Evolutionary conservation across 2,888 invertebrate species (phyloP).

Genomic region (Ptycholaimellus sp.): DNA sequence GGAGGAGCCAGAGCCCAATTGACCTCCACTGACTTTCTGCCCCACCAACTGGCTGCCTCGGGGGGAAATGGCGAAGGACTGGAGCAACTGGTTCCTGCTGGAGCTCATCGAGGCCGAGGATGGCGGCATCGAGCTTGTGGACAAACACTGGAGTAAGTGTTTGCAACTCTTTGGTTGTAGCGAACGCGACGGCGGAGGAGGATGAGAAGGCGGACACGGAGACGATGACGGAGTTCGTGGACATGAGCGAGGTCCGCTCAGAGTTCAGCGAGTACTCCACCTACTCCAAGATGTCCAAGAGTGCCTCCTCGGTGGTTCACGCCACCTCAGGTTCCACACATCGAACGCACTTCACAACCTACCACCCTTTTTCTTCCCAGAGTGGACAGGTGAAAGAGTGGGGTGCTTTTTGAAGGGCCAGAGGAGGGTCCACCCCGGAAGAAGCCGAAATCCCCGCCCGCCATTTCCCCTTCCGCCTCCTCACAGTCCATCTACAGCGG

Average conservation of each 20-base stretch:
- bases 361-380: too few relatives aligned
- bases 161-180: slow-evolving; percentile 3
- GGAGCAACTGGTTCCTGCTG: slow-evolving; percentile 22
- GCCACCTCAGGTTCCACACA: not conserved
- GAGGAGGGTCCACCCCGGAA: slow-evolving; percentile 26
- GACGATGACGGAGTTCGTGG: slow-evolving; percentile 14
- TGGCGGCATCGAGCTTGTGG: slow-evolving; percentile 24
- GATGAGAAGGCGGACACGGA: slow-evolving; percentile 12
- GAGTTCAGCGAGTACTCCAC: slow-evolving; percentile 22
- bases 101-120: slow-evolving; percentile 23
- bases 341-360: too few relatives aligned
- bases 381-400: too few relatives aligned
- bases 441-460: slow-evolving; percentile 25
- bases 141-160: slow-evolving; percentile 24
- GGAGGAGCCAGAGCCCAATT: too few relatives aligned
- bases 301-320: slow-evolving; percentile 1
- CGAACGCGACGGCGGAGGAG: slow-evolving; percentile 12
- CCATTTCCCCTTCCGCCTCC: slow-evolving; percentile 24
- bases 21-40: slow-evolving; percentile 2
- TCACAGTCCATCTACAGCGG: slow-evolving; percentile 23
- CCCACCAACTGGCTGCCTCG: too few relatives aligned
- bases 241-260: slow-evolving; percentile 16
- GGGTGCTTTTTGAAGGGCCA: slow-evolving; percentile 16
- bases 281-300: too few relatives aligned
- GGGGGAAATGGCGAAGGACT: too few relatives aligned